phyloP scores from a whole-genome alignment of 1,140 invertebrate genomes.

The Halesus radiatus region DNA sequence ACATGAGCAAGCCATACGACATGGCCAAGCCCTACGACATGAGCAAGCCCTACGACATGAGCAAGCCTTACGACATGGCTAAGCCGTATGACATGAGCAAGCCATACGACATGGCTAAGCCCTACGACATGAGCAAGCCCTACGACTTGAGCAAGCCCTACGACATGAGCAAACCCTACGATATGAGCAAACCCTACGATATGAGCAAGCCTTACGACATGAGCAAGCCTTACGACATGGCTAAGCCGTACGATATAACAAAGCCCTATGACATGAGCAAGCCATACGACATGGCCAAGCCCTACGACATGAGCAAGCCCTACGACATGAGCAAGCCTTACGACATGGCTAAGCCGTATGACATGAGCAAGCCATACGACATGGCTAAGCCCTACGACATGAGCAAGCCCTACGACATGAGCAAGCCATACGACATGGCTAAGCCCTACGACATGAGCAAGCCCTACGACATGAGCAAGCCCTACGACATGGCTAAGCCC shows the following conservation, averaged over 20 bases:
- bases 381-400: constrained; percentile 24
- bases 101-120: constrained; percentile 35
- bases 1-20: constrained; percentile 29
- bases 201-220: constrained; percentile 24
- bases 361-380: constrained; percentile 9
- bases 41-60: constrained; percentile 13
- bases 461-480: constrained; percentile 29
- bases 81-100: constrained; percentile 38
- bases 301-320: constrained; percentile 29
- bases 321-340: constrained; percentile 35
- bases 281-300: constrained; percentile 21
- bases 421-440: constrained; percentile 27
- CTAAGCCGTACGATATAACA: constrained; percentile 24
- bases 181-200: constrained; percentile 17
- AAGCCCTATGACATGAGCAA: constrained; percentile 36
- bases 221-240: constrained; percentile 27
- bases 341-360: constrained; percentile 34
- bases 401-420: constrained; percentile 27
- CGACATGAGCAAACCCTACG: constrained; percentile 30
- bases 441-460: constrained; percentile 35
- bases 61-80: constrained; percentile 37
- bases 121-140: constrained; percentile 21
- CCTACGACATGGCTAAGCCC: constrained; percentile 29
- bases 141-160: constrained; percentile 26
- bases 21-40: constrained; percentile 19